Percentiles rank a stretch among this genome's conserved stretches.
These are phyloP conservation scores for Eurypyga helias DNA, from an alignment of 2,113 vertebrate species.

Conservation along the genomic window DNA sequence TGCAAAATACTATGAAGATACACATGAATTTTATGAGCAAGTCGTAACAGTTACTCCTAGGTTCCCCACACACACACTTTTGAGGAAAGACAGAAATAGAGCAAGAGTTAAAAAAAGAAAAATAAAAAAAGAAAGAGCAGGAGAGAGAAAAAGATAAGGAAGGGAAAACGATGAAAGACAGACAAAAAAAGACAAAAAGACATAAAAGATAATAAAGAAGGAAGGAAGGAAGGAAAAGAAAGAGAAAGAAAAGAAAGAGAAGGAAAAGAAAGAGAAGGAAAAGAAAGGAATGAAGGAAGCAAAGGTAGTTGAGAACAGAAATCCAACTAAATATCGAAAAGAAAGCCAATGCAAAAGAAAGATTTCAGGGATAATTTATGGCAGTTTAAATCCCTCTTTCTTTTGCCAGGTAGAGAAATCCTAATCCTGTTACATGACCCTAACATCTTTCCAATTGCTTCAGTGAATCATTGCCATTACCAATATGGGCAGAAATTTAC, in stretches of 20 bases:
- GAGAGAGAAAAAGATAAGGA: background rate
- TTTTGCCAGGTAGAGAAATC: conserved; percentile 63
- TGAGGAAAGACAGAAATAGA: background rate
- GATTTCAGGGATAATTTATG: conserved; percentile 34
- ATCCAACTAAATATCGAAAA: conserved; percentile 34
- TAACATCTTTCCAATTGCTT: conserved; percentile 56
- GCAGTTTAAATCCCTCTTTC: conserved; percentile 18
- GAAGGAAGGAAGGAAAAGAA: too few species aligned
- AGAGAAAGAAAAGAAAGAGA: rapidly evolving
- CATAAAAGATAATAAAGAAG: rapidly evolving
- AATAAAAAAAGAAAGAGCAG: background rate
- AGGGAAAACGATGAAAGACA: too few species aligned
- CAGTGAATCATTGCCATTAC: conserved; percentile 70
- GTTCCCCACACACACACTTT: background rate
- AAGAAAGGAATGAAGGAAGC: background rate
- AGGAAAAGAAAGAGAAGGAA: rapidly evolving
- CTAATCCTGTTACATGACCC: conserved; percentile 62
- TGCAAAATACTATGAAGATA: background rate
- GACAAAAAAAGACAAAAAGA: rapidly evolving
- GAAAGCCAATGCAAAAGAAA: conserved; percentile 21
- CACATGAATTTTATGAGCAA: background rate
- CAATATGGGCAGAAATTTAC: conserved; percentile 70
- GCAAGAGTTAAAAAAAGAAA: background rate
- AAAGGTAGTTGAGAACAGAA: background rate
- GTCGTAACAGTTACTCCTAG: background rate